phyloP scores from a whole-genome alignment of 2,797 vertebrate species.

The Lepidocolaptes lacrymiger region DNA sequence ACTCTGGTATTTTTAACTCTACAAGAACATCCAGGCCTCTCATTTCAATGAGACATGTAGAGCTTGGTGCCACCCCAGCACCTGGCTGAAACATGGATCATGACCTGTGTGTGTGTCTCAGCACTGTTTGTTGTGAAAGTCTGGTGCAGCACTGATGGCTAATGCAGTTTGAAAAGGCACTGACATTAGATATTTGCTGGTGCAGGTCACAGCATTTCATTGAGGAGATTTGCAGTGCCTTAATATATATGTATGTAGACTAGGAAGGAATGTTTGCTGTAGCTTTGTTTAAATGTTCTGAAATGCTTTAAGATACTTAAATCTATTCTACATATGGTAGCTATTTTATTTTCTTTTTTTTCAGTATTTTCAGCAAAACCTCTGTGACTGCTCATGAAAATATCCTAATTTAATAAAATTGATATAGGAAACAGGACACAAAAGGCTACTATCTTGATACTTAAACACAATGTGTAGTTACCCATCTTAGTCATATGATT shows the following conservation, averaged over 20 bases:
- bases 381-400: background rate
- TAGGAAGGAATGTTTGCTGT: background rate
- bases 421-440: background rate
- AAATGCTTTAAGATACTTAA: background rate
- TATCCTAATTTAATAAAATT: background rate
- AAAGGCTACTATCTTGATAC: background rate
- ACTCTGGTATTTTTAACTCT: background rate
- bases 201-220: background rate
- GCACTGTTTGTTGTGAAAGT: background rate
- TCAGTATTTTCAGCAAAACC: background rate
- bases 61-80: background rate
- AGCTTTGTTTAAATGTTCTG: background rate
- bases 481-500: background rate
- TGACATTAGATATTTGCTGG: background rate
- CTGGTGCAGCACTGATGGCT: background rate
- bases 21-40: background rate
- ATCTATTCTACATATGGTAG: background rate
- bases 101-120: background rate
- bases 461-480: background rate
- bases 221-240: background rate
- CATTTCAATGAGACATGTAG: background rate
- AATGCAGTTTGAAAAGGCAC: background rate
- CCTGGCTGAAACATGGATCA: background rate
- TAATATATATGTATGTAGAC: fast-evolving
- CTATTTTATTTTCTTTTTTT: background rate